A percentile compares a stretch with the other conserved stretches of the same genome.
Conservation (phyloP, 2,113 vertebrate genomes). For the Apistogramma diplotaenia region DNA sequence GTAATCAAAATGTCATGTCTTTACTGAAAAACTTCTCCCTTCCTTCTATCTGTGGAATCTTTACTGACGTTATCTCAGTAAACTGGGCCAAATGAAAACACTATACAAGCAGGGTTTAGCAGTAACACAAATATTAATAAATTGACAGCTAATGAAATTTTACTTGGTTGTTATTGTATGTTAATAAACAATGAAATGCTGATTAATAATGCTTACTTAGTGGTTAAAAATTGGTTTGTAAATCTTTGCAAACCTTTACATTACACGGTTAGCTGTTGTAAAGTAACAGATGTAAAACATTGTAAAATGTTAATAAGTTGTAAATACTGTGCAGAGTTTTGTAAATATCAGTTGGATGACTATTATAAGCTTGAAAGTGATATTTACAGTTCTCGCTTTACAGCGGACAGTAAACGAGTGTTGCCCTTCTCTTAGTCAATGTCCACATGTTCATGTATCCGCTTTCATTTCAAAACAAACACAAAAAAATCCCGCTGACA, state of each 20-base stretch:
- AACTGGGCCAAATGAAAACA: neutral
- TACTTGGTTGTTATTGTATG: no score
- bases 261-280: neutral
- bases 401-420: neutral
- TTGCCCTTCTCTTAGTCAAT: no score
- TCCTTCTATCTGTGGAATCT: neutral
- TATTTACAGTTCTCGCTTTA: neutral
- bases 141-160: no score
- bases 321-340: neutral
- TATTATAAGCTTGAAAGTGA: rapidly evolving
- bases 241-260: no score
- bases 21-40: neutral
- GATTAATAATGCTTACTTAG: neutral
- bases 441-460: no score
- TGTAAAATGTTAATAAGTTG: neutral
- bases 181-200: no score
- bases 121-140: neutral
- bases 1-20: slow-evolving; percentile 18
- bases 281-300: neutral
- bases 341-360: neutral
- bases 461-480: no score
- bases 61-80: neutral
- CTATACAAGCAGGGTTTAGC: neutral
- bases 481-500: no score
- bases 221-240: neutral